phyloP scores from a whole-genome alignment of 2,797 vertebrate species.

The Enteromius afrohamiltoni region DNA sequence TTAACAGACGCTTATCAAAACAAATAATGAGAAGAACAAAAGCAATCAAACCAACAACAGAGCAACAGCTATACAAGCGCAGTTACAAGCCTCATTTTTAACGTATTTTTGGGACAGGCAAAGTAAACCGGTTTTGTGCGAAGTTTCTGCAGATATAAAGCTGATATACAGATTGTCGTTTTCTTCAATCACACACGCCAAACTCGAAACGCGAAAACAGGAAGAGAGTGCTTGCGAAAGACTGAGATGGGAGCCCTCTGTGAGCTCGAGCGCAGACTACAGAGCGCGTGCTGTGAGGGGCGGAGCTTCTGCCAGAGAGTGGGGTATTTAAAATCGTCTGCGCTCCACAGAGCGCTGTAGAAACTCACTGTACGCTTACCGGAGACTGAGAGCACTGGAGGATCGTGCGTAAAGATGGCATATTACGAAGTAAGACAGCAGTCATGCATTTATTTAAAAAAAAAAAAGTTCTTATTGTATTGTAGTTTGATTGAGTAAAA shows the following conservation, averaged over 20 bases:
- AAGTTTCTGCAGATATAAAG: neutral
- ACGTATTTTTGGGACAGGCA: neutral
- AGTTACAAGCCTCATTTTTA: neutral
- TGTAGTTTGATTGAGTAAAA: neutral
- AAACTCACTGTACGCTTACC: slow-evolving; percentile 4
- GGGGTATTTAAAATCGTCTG: slow-evolving; percentile 62
- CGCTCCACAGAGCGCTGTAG: neutral
- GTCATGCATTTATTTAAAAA: neutral
- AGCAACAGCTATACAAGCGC: too few species aligned
- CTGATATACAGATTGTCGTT: neutral
- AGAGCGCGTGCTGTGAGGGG: slow-evolving; percentile 11
- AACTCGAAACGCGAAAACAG: slow-evolving; percentile 76
- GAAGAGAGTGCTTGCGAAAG: slow-evolving; percentile 71
- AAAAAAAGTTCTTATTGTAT: neutral
- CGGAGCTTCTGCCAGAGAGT: slow-evolving; percentile 19
- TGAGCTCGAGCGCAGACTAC: neutral
- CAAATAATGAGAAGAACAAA: neutral
- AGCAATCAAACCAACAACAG: too few species aligned
- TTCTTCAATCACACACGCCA: neutral
- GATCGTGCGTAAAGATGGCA: slow-evolving; percentile 68
- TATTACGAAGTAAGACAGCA: slow-evolving; percentile 76
- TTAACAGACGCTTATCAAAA: neutral
- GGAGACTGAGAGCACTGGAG: neutral
- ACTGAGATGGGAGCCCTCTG: slow-evolving; percentile 68
- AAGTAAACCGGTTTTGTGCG: neutral